phyloP scores from a whole-genome alignment of 2,113 vertebrate genomes.

The Tragelaphus strepsiceros region DNA sequence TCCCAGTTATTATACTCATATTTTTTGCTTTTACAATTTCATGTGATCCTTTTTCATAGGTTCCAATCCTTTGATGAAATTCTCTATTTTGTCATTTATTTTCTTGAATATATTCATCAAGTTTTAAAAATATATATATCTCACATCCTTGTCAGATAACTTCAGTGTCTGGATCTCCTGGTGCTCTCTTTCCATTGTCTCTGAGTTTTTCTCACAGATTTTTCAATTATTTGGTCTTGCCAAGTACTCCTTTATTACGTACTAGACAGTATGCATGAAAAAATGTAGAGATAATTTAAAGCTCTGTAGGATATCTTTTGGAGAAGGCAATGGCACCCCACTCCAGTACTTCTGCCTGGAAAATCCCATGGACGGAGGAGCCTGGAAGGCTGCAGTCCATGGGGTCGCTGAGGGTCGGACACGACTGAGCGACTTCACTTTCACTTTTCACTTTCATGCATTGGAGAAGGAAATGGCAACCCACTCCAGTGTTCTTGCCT shows the following conservation, averaged over 20 bases:
- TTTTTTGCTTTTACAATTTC: background rate
- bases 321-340: too few species aligned
- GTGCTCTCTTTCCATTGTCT: background rate
- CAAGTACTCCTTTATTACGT: background rate
- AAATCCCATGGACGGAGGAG: too few species aligned
- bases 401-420: too few species aligned
- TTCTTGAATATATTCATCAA: background rate
- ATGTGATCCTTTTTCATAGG: background rate
- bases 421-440: too few species aligned
- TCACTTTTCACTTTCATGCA: too few species aligned
- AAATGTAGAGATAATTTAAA: background rate
- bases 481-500: too few species aligned
- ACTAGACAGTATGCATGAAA: background rate
- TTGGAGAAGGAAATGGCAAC: too few species aligned
- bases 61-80: background rate
- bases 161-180: background rate
- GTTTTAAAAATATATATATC: background rate
- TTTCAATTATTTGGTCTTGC: background rate
- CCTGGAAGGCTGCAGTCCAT: too few species aligned
- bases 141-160: background rate
- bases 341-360: too few species aligned
- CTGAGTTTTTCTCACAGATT: background rate
- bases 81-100: background rate
- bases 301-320: background rate
- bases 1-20: background rate